Conservation (phyloP, 2,888 invertebrate species). For the Autographa gamma region DNA sequence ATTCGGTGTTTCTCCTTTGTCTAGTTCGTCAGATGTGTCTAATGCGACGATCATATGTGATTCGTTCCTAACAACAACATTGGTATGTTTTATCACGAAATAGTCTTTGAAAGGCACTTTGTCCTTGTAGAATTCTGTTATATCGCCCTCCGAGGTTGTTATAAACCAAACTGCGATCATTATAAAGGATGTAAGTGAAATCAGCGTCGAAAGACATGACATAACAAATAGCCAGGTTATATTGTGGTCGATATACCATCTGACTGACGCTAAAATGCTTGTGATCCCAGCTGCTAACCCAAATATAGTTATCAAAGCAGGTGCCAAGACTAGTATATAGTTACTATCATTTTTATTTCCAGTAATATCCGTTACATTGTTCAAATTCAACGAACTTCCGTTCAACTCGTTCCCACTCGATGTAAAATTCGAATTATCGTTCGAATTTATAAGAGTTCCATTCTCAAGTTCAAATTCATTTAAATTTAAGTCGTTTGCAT, state of each 20-base stretch:
- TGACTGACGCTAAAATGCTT: conserved; percentile 90
- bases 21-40: conserved; percentile 58
- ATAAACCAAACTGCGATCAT: conserved; percentile 82
- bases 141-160: conserved; percentile 75
- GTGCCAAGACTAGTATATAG: conserved; percentile 83
- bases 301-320: conserved; percentile 85
- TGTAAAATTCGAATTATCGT: conserved; percentile 47
- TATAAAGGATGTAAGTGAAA: conserved; percentile 82
- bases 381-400: conserved; percentile 45
- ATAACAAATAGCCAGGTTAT: conserved; percentile 90
- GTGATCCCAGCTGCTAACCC: conserved; percentile 86
- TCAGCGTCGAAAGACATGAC: conserved; percentile 86
- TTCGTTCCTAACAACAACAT: conserved; percentile 75
- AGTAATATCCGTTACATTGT: conserved; percentile 53
- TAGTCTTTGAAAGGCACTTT: conserved; percentile 79
- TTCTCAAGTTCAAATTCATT: conserved; percentile 44
- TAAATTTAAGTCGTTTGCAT: conserved; percentile 26
- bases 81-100: conserved; percentile 77
- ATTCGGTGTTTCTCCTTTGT: conserved; percentile 67
- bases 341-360: conserved; percentile 50
- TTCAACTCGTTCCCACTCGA: conserved; percentile 28
- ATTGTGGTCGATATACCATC: conserved; percentile 91
- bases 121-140: conserved; percentile 81
- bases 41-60: conserved; percentile 79
- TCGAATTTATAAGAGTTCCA: conserved; percentile 44